Base-by-base conservation (phyloP, 1,140 invertebrate genomes). In the Drosophila carrolli region DNA sequence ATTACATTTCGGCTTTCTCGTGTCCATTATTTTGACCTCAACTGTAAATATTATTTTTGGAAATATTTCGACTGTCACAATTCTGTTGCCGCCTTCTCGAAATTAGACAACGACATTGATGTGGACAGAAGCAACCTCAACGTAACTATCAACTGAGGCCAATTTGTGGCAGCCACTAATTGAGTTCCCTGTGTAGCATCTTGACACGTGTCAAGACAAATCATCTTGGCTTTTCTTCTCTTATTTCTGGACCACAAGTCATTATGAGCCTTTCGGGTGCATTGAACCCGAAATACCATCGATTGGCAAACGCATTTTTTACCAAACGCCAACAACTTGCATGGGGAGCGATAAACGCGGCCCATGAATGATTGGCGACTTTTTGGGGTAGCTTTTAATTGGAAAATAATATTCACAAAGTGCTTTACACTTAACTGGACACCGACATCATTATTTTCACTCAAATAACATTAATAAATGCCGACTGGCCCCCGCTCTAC, bases 131-230 rank as follows among this genome's bases (percentile, higher is more conserved):
- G 23, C 57, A 74, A 67, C 61, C 68, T 53, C 58, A 66, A 68
- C 37, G 55, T 29, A 71, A 71, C 68, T 71, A 71, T 76, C 62
- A 60, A 59, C 63, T 78, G 66, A 63, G 83, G 71, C 44, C 66
- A 78, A 79, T 70, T 88, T 85, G 81, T 44, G 73, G 79, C 37
- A 54, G 37, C 50, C 54, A 76, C 84, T 88, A 88, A 88, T 89
- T 88, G 84, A 88, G 84, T 89, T 89, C 54, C 43, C 43, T 57
- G 63, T 32, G 74, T 55, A 75, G 66, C 74, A 81, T 73, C 79
- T 78, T 81, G 84, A 89, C 84, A 89, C 68, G 65, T 89, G 84
- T 89, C 84, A 85, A 61, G 81, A 79, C 75, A 86, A 76, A 81
- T 56, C 57, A 58, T 60, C 40, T 51, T 37, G 14, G 41, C 53